Evolutionary conservation across 2,797 vertebrate genomes (phyloP).

Genomic region (Phrynocephalus guinanensis): DNA sequence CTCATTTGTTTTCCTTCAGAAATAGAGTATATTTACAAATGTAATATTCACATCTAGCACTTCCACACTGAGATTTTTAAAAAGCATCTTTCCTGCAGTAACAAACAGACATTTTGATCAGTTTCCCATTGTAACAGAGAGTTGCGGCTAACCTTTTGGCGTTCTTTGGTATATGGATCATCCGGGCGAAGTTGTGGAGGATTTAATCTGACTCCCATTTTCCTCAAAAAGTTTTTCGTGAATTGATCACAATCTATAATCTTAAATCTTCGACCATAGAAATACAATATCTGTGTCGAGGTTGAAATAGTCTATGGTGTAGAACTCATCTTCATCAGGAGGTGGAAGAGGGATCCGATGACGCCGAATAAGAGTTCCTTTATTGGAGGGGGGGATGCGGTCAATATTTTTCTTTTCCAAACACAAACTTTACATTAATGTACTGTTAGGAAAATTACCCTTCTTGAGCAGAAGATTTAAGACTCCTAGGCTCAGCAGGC

Average conservation of each 20-base stretch:
- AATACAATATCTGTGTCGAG: slow-evolving; percentile 84
- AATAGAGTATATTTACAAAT: slow-evolving; percentile 21
- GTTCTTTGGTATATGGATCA: slow-evolving; percentile 83
- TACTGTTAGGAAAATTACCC: background rate
- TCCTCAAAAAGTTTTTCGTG: slow-evolving; percentile 87
- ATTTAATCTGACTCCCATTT: slow-evolving; percentile 85
- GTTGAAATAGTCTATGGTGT: slow-evolving; percentile 89
- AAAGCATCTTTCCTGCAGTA: background rate
- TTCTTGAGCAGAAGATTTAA: background rate
- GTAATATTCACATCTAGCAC: background rate
- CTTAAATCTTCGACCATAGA: slow-evolving; percentile 84
- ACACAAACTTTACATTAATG: background rate
- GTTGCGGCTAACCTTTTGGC: slow-evolving; percentile 80
- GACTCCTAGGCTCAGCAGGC: background rate
- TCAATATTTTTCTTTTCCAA: slow-evolving; percentile 29
- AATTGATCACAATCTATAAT: slow-evolving; percentile 88
- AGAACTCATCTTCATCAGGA: slow-evolving; percentile 87
- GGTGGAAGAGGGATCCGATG: slow-evolving; percentile 88
- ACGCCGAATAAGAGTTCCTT: slow-evolving; percentile 87
- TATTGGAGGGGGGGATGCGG: slow-evolving; percentile 46
- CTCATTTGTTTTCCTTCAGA: slow-evolving; percentile 7
- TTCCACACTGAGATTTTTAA: slow-evolving; percentile 9
- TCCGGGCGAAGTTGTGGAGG: slow-evolving; percentile 73
- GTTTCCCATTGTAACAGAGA: slow-evolving; percentile 1
- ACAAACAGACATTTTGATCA: background rate